Evolutionary conservation across 2,113 vertebrate species (phyloP).

Genomic region (Turdus rufiventris): DNA sequence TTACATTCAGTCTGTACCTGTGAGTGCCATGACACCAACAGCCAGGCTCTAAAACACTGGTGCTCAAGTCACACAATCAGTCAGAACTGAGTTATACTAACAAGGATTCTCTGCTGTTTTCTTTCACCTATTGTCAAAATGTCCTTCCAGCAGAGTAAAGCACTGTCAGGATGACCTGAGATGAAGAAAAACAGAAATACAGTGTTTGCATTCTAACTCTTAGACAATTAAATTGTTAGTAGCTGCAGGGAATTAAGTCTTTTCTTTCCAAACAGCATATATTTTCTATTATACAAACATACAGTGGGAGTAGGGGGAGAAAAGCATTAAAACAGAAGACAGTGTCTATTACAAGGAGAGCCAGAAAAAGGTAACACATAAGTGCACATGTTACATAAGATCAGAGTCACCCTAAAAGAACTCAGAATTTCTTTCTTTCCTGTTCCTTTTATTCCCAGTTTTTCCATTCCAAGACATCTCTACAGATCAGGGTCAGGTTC

Average conservation of each 20-base stretch:
- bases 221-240: slow-evolving; percentile 35
- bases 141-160: slow-evolving; percentile 10
- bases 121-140: slow-evolving; percentile 8
- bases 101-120: not conserved
- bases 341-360: not conserved
- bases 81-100: not conserved
- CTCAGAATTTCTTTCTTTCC: not conserved
- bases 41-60: not conserved
- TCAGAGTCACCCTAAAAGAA: not conserved
- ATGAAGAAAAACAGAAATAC: slow-evolving; percentile 17
- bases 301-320: not conserved
- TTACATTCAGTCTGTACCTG: not conserved
- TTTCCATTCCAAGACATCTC: not conserved
- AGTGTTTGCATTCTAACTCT: slow-evolving; percentile 33
- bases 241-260: not conserved
- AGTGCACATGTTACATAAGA: not conserved
- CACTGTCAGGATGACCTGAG: not conserved
- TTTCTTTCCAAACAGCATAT: slow-evolving; percentile 14
- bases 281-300: slow-evolving; percentile 25
- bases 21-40: not conserved
- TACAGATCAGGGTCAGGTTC: not conserved
- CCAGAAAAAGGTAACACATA: not conserved
- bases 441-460: not conserved
- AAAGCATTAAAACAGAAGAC: not conserved
- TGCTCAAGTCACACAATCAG: not conserved